Evolutionary conservation across 2,797 vertebrate genomes (phyloP), one percentile per base, ranked within the genome.

Genomic region (Acropternis orthonyx): DNA sequence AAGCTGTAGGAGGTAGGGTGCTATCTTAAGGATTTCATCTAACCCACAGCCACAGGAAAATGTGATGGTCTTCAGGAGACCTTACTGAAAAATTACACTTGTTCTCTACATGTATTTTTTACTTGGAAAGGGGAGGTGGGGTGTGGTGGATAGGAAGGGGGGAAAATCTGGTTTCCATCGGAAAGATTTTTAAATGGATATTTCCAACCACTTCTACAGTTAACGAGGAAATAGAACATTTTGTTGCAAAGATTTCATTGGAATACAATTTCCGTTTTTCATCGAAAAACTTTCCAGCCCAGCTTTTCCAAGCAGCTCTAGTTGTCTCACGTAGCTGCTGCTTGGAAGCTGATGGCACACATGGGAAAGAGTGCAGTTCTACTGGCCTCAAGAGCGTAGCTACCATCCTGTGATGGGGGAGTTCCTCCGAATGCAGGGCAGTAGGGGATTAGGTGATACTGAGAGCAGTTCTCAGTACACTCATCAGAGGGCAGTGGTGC

Each of bases 211-310:
- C 90, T 88, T 95, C 86, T 97, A 3, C 74, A 76, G 90, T 91
- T 95, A 82, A 95, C 0, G 4, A 94, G 93, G 88, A 97, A 95
- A 87, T 82, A 96, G 63, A 93, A 85, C 71, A 65, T 94, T 90
- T 93, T 61, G 55, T 82, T 93, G 89, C 91, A 65, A 95, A 94
- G 58, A 89, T 92, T 96, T 96, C 80, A 92, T 48, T 94, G 91
- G 91, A 75, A 96, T 96, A 93, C 74, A 76, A 95, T 95, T 95
- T 96, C 93, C n/a, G 1, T 68, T 94, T 94, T 93, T 84, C 91
- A 88, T 93, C 80, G 74, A 46, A 84, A 92, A 72, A 56, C 83
- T 93, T 94, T 96, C 87, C 96, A 97, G 85, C 58, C 65, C 36
- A 17, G 0, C 61, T 87, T 95, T 96, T 92, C 89, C 89, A 84